Conservation (phyloP, 2,113 vertebrate genomes). For the Caranx ignobilis region DNA sequence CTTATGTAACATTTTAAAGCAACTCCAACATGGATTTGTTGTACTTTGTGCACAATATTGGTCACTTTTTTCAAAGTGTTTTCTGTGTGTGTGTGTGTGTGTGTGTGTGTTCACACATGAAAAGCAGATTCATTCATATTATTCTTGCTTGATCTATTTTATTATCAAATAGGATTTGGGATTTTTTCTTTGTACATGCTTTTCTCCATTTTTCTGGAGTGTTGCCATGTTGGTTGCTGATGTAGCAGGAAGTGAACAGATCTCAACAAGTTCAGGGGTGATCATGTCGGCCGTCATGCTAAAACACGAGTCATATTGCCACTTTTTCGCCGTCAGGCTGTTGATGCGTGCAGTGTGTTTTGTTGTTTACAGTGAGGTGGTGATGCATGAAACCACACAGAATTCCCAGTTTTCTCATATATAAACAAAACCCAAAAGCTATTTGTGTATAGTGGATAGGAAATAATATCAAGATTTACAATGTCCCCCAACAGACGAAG, state of each 20-base stretch:
- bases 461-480: conserved; percentile 7
- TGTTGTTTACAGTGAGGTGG: conserved; percentile 1
- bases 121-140: not conserved
- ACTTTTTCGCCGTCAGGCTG: not conserved
- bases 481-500: not conserved
- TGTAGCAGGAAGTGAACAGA: conserved; percentile 10
- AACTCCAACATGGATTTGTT: conserved; percentile 8
- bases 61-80: not conserved
- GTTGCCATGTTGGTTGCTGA: not conserved
- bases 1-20: conserved; percentile 39
- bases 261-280: conserved; percentile 6
- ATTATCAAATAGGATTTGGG: too few relatives aligned
- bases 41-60: not conserved
- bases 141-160: not conserved
- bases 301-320: not conserved
- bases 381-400: not conserved
- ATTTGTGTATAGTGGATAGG: conserved; percentile 5
- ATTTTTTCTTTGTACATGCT: not conserved
- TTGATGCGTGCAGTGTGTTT: not conserved
- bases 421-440: conserved; percentile 14
- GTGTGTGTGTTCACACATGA: not conserved
- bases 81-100: not conserved
- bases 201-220: not conserved
- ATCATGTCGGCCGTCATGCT: conserved; percentile 3
- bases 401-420: conserved; percentile 2